Evolutionary conservation across 2,888 invertebrate genomes (phyloP).

Genomic region (Chrysomela aeneicollis): DNA sequence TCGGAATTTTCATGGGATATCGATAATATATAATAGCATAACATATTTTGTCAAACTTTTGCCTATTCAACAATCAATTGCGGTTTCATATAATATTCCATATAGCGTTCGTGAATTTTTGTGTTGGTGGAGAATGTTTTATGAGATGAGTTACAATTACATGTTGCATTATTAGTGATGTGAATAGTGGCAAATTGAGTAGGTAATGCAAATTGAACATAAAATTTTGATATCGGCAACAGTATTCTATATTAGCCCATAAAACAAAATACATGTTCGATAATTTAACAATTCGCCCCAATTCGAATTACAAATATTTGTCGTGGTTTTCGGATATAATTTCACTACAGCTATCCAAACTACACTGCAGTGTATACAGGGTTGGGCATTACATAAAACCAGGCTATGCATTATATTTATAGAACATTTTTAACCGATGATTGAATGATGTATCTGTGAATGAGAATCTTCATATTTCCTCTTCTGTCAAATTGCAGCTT

Average conservation of each 20-base stretch:
- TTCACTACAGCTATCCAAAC: neutral
- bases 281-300: neutral
- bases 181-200: neutral
- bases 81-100: neutral
- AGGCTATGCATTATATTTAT: no score
- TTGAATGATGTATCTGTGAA: no score
- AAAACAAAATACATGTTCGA: neutral
- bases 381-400: no score
- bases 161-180: neutral
- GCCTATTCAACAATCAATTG: neutral
- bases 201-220: neutral
- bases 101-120: neutral
- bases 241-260: neutral
- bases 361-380: no score
- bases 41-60: no score
- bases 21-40: no score
- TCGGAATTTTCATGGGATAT: no score
- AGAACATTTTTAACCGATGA: no score
- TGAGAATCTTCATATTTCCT: no score
- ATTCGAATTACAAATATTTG: neutral
- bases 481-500: no score
- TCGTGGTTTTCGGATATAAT: neutral
- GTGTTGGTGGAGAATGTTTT: no score
- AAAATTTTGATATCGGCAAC: neutral
- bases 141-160: neutral